Evolutionary conservation across 2,113 vertebrate genomes (phyloP), one percentile per base, ranked within the genome.

Genomic region (Malaclemys terrapin): DNA sequence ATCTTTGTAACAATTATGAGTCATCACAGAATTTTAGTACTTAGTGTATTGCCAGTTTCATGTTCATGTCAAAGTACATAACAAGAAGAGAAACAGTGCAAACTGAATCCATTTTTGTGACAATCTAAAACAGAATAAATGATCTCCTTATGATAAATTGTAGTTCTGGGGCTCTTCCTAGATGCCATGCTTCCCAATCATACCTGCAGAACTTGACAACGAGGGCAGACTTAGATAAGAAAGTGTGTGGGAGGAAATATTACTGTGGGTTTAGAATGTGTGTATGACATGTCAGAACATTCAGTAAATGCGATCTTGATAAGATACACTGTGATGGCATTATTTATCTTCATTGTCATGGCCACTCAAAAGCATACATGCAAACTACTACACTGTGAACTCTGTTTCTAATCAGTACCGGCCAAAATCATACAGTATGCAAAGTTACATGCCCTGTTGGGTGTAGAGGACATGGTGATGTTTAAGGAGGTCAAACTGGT

Each of bases 1-100:
- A 92, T 93, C 91, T 92, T 81, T 80, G 50, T 65, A 96, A 85
- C 92, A 87, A 80, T 96, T 97, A 94, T 96, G 94, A 94, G 91
- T 94, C 96, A 97, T 85, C 84, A 76, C 38, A 83, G 57, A 52
- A 95, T 91, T 94, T 97, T 80, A 93, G 52, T 57, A 35, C 80
- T 94, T 81, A 75, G 52, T 80, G 80, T 85, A 86, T 87, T 96
- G 22, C 88, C 89, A 79, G 57, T 90, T 97, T 93, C 89, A 89
- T 1, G 2, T n/a, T 88, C 84, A 52, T 0, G 1, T 91, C 49
- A 90, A 87, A 90, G 95, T 85, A 42, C 79, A 80, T 56, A 84
- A 84, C n/a, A 83, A 78, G 90, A 91, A 89, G 89, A 89, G 62
- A 95, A 94, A 84, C 31, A 25, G 1, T 82, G 56, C 27, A 91